Percentiles rank a stretch among this genome's conserved stretches.
These are phyloP conservation scores for Amyelois transitella DNA, from an alignment of 1,140 invertebrate genomes.

Conservation along the genomic window DNA sequence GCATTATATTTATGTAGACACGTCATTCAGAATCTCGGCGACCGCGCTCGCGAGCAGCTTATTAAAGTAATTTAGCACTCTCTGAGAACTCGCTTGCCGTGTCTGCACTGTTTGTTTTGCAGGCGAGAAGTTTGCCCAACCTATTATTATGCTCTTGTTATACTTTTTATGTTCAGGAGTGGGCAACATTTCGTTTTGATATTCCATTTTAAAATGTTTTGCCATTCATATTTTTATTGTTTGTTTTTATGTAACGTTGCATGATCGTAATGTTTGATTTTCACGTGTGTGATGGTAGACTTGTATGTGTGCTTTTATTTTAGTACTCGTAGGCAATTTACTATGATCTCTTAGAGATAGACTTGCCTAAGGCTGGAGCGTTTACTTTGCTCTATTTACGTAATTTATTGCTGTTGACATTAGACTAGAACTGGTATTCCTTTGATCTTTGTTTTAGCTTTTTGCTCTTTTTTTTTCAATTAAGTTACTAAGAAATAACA, in stretches of 20 bases:
- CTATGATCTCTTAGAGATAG: too few species aligned
- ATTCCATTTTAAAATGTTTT: neutral
- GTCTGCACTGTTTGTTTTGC: slow-evolving; percentile 66
- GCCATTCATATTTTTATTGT: neutral
- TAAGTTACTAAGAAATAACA: too few species aligned
- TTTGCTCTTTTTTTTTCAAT: too few species aligned
- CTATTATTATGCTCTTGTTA: slow-evolving; percentile 66
- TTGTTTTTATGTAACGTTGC: neutral
- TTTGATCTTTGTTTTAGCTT: neutral
- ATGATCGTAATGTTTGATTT: neutral
- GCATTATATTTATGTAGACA: neutral
- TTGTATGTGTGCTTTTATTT: neutral
- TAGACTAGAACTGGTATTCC: too few species aligned
- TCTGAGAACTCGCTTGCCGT: slow-evolving; percentile 36
- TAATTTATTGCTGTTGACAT: too few species aligned
- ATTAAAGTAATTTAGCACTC: slow-evolving; percentile 67
- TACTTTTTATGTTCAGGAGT: slow-evolving; percentile 57
- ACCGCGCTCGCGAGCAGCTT: slow-evolving; percentile 22
- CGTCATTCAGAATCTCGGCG: neutral
- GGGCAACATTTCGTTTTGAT: slow-evolving; percentile 25
- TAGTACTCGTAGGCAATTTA: neutral
- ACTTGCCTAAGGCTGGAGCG: too few species aligned
- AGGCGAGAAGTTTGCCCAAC: slow-evolving; percentile 63
- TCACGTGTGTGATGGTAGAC: neutral
- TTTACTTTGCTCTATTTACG: too few species aligned